Evolutionary conservation across 2,797 vertebrate species (phyloP).

Genomic region (Leptodactylus fallax): DNA sequence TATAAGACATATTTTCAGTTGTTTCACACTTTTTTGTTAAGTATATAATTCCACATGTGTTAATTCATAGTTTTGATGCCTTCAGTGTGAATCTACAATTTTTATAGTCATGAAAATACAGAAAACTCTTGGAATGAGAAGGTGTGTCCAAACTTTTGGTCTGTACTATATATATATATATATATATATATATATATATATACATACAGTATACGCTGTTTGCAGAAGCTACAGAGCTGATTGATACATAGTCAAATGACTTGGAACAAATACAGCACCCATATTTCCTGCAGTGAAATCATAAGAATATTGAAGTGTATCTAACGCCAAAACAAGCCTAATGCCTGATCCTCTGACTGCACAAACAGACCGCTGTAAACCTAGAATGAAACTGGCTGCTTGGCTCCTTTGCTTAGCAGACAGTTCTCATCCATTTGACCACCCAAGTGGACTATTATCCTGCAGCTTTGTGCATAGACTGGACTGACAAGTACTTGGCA

Average conservation of each 20-base stretch:
- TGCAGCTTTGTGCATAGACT: neutral
- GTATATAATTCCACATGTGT: too few species aligned
- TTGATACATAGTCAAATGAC: neutral
- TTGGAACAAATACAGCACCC: neutral
- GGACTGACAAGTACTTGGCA: slow-evolving; percentile 12
- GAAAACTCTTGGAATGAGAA: too few species aligned
- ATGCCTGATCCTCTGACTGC: slow-evolving; percentile 9
- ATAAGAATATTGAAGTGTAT: neutral
- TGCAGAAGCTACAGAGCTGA: too few species aligned
- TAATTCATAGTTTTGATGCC: too few species aligned
- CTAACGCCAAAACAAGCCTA: neutral
- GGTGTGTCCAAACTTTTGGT: too few species aligned
- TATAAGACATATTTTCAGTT: too few species aligned
- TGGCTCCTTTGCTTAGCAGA: neutral
- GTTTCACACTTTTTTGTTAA: too few species aligned
- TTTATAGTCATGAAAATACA: too few species aligned
- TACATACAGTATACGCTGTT: too few species aligned
- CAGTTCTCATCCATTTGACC: slow-evolving; percentile 24
- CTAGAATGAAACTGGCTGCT: neutral
- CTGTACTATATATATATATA: too few species aligned
- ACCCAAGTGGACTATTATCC: slow-evolving; percentile 20
- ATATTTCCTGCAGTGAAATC: neutral
- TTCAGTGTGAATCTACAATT: too few species aligned
- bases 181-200: neutral
- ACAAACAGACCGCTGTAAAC: neutral